Conservation (phyloP, 2,113 vertebrate genomes). For the Nematolebias whitei region DNA sequence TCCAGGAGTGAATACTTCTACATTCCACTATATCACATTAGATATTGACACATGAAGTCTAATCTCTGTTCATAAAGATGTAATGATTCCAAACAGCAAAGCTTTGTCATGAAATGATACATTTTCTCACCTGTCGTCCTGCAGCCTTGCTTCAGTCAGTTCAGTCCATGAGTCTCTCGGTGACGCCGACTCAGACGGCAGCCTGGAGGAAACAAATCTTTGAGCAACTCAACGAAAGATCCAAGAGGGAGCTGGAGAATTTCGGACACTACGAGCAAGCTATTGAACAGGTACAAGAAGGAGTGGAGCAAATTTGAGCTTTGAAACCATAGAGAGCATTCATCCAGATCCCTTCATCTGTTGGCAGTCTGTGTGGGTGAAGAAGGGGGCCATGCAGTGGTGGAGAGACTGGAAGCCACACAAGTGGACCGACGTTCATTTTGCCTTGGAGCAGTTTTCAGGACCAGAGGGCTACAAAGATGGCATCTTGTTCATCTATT, state of each 20-base stretch:
- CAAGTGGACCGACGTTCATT: slow-evolving; percentile 93
- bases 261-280: slow-evolving; percentile 95
- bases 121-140: slow-evolving; percentile 11
- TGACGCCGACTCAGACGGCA: slow-evolving; percentile 88
- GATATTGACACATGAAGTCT: background rate
- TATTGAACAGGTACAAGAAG: slow-evolving; percentile 86
- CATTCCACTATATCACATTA: too few relatives aligned
- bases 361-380: slow-evolving; percentile 94
- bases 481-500: slow-evolving; percentile 96
- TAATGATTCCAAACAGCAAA: background rate
- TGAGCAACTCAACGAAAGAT: slow-evolving; percentile 91
- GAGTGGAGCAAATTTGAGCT: background rate
- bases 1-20: too few relatives aligned
- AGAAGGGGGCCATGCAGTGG: slow-evolving; percentile 94
- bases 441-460: slow-evolving; percentile 94
- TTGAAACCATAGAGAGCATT: background rate
- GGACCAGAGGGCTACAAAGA: slow-evolving; percentile 89
- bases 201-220: slow-evolving; percentile 94
- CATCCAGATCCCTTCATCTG: background rate
- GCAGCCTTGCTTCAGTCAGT: slow-evolving; percentile 83
- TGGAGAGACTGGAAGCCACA: slow-evolving; percentile 96
- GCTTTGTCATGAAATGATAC: background rate
- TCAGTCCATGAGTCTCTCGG: slow-evolving; percentile 87
- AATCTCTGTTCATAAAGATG: background rate
- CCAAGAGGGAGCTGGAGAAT: slow-evolving; percentile 91